Conservation (phyloP, 2,888 invertebrate genomes). For the Sicus ferrugineus region DNA sequence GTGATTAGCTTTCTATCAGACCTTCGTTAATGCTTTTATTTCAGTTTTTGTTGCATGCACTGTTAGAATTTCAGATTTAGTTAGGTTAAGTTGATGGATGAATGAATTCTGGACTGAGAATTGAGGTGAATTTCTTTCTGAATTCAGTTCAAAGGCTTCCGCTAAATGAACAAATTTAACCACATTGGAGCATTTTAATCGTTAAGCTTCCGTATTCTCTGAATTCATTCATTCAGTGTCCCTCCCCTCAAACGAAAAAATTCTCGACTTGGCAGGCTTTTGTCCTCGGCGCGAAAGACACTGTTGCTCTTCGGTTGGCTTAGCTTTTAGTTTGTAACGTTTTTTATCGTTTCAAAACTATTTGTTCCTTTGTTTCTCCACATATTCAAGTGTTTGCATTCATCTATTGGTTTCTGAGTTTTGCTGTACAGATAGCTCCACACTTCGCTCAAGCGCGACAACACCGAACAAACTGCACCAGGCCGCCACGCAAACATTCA, state of each 20-base stretch:
- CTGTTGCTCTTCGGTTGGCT: slow-evolving; percentile 29
- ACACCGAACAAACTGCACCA: slow-evolving; percentile 46
- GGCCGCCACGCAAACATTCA: slow-evolving; percentile 22
- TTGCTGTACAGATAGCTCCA: neutral
- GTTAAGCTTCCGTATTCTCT: too few species aligned
- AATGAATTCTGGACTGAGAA: slow-evolving; percentile 49
- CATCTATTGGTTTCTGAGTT: neutral
- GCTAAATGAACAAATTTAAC: too few species aligned
- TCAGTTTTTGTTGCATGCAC: slow-evolving; percentile 7
- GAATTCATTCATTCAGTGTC: slow-evolving; percentile 59
- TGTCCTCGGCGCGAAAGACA: slow-evolving; percentile 47
- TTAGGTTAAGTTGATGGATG: slow-evolving; percentile 60
- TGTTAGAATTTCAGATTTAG: slow-evolving; percentile 33
- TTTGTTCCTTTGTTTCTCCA: too few species aligned
- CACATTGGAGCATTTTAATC: too few species aligned
- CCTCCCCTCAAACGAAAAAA: slow-evolving; percentile 57
- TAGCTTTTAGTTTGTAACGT: slow-evolving; percentile 25
- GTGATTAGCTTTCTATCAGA: too few species aligned
- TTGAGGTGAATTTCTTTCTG: neutral
- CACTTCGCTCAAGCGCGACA: slow-evolving; percentile 30
- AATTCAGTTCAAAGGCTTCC: neutral
- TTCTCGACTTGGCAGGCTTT: slow-evolving; percentile 67
- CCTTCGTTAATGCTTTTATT: neutral
- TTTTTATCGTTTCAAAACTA: too few species aligned
- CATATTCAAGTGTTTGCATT: neutral